Evolutionary conservation across 92 coral and sea anemone genomes (phyloP), one percentile per base, ranked within the genome.

Genomic region (Porites lobata): DNA sequence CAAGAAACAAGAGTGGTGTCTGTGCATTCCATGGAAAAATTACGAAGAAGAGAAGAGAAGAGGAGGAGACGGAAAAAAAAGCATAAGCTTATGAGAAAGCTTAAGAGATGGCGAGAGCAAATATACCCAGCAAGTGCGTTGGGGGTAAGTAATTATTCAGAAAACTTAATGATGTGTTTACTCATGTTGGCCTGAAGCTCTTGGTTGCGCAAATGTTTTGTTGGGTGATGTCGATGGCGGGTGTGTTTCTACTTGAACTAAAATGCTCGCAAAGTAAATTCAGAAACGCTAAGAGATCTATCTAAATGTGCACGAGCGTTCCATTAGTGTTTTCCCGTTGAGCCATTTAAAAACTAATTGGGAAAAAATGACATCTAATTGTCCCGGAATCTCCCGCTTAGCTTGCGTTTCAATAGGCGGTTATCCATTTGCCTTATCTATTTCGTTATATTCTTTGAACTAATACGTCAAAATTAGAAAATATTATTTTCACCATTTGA

Each of bases 141-240:
- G 76, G 67, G 78, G 87, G 87, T 84, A 52, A 84, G 87, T 84
- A 38, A 61, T 71, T 62, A 58, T 74, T 83, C 85, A 69, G n/a
- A 53, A 81, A 61, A 26, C 15, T 72, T 61, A 52, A 62, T 50
- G 81, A 15, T 47, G 47, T 62, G 80, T 84, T 81, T 81, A 69
- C 66, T 81, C 76, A 52, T 12, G 62, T 20, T 58, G 43, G 21
- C 47, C 47, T 38, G 47, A 26, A 8, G 21, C 29, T 43, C 43
- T 32, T 71, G 87, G 71, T 83, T 83, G 72, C 72, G 79, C 78
- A 63, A 77, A 70, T 71, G 69, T 56, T 82, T 69, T 43, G 52
- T 43, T 7, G 47, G 47, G 47, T 38, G 61, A 26, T 20, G 69
- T 69, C 1, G 22, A 19, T 22, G 22, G 77, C 19, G 11, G 6